phyloP scores from a whole-genome alignment of 2,113 vertebrate species.

The Phainopepla nitens region DNA sequence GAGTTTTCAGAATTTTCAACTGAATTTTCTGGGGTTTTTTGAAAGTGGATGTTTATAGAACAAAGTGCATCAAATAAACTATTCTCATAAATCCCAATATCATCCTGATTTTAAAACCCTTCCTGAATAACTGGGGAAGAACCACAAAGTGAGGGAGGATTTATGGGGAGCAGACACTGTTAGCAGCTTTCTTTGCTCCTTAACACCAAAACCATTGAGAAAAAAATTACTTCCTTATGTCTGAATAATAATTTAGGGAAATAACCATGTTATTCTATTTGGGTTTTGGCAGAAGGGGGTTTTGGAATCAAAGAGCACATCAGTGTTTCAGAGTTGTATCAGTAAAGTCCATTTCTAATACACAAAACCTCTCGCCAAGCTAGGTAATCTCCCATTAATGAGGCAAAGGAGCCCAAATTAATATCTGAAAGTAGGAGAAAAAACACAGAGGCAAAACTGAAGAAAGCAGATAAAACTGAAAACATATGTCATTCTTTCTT shows the following conservation, averaged over 20 bases:
- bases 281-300: background rate
- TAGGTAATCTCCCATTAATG: slow-evolving; percentile 35
- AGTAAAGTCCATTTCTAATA: background rate
- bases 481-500: slow-evolving; percentile 4
- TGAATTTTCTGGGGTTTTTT: background rate
- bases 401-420: background rate
- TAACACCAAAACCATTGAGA: background rate
- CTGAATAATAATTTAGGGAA: background rate
- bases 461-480: slow-evolving; percentile 24
- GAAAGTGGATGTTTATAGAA: background rate
- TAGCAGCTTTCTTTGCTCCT: background rate
- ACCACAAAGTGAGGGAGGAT: background rate
- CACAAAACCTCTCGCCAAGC: background rate
- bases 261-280: background rate
- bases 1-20: background rate
- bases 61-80: background rate
- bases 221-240: background rate
- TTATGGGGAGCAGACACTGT: background rate
- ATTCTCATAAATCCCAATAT: background rate
- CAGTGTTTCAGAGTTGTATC: background rate
- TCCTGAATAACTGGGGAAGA: background rate
- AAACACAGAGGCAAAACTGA: background rate
- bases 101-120: background rate
- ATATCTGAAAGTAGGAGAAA: background rate
- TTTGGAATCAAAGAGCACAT: background rate